Base-by-base conservation (phyloP, 2,113 vertebrate genomes). In the Megaceryle torquata region DNA sequence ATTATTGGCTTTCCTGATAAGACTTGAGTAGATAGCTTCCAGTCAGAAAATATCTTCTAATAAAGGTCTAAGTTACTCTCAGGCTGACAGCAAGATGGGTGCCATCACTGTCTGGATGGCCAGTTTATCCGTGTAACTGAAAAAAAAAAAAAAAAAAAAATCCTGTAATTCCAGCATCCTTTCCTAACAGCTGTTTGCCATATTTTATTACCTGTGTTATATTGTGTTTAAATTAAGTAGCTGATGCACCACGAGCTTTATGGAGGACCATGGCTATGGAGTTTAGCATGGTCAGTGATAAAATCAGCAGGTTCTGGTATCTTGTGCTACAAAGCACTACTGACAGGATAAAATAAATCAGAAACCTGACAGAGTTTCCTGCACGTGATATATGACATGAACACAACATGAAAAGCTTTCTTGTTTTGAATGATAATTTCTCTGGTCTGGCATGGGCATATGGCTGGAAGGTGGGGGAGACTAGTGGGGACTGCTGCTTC, bases 391-490 rank as follows among this genome's bases (percentile, higher is more conserved):
- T 25, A n/a, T 37, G n/a, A 37, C 21, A 26, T 20, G 43, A 68
- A 48, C 13, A 41, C 8, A 51, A 25, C 33, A 20, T 57, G 22
- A 59, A 59, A 68, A 46, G 7, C 1, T 60, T 37, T 48, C 5
- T 31, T 87, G 13, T 44, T 72, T 44, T 74, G 33, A 46, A 54
- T 48, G 3, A 24, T n/a, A 26, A 28, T 31, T 7, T 69, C 16
- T 53, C 26, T 28, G 3, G 13, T 41, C 43, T 46, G 29, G 8
- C 14, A 26, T 28, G 11, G 13, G 28, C 28, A 43, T n/a, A 56
- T 0, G 2, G 13, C 24, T 48, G 16, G 6, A 6, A 7, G 2
- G 3, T 31, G 17, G 15, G 21, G 44, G 44, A 64, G 10, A 35
- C 6, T 48, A 41, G 18, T 17, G 10, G 50, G 7, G 4, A 17